Evolutionary conservation across 2,797 vertebrate species (phyloP), one percentile per base, ranked within the genome.

Genomic region (Lacerta viridis): DNA sequence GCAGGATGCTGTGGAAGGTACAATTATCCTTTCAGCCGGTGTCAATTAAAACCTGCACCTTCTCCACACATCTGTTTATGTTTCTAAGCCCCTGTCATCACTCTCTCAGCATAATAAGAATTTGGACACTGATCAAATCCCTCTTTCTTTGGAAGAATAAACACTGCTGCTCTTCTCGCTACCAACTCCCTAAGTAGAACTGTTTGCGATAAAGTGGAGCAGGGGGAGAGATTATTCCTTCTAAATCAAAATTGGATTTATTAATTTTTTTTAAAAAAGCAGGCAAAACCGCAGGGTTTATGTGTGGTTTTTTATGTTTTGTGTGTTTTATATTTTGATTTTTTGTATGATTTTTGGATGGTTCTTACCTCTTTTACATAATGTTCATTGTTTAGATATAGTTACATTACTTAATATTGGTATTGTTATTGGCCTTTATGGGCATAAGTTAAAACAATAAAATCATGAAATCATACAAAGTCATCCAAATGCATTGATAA

Each of bases 51-150:
- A 85, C 23, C 69, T n/a, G 7, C 78, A 86, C 0, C 0, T 55
- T 83, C 89, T 89, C 88, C 85, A 61, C 76, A 66, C 79, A 59
- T 87, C 72, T 88, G 84, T 91, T 92, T 93, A 66, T 91, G 84
- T 91, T 95, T 92, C 92, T 90, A 88, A 15, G 90, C 77, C 18
- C 80, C 87, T 95, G 91, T 95, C 94, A 93, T 93, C 94, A 90
- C 90, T 88, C 83, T 46, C 91, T 93, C 92, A 85, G 92, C 85
- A 86, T 85, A 83, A 74, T 91, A 80, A 87, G 82, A 88, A 76
- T 90, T 92, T 82, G 92, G 86, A 79, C 88, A 76, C 85, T 87
- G 72, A 92, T 94, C 92, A 95, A 93, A 86, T 91, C 88, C 78
- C 90, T 43, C 41, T 90, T 91, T 92, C 85, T 91, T 88, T 93